Evolutionary conservation across 2,797 vertebrate genomes (phyloP).

Genomic region (Enteromius unitaeniatus): DNA sequence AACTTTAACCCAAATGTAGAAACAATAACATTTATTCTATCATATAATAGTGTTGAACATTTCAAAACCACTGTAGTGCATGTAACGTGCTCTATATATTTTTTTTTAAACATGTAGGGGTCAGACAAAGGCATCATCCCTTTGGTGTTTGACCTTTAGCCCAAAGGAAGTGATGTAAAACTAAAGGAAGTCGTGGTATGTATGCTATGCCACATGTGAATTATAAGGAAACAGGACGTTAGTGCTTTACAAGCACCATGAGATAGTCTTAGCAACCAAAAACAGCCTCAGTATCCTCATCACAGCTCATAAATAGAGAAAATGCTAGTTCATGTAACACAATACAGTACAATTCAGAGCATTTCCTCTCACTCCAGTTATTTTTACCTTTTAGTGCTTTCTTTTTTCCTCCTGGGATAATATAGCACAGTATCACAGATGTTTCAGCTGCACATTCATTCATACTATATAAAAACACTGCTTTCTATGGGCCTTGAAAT

Average conservation of each 20-base stretch:
- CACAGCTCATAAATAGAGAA: slow-evolving; percentile 31
- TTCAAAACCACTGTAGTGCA: not conserved
- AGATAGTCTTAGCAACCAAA: slow-evolving; percentile 37
- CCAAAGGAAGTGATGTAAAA: slow-evolving; percentile 42
- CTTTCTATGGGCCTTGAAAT: not conserved
- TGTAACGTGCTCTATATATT: not conserved
- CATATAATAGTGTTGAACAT: not conserved
- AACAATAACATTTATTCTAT: not conserved
- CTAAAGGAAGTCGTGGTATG: slow-evolving; percentile 45
- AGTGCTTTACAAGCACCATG: slow-evolving; percentile 25
- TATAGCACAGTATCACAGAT: slow-evolving; percentile 17
- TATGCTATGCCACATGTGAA: slow-evolving; percentile 29
- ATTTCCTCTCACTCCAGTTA: slow-evolving; percentile 19
- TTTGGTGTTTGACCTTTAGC: not conserved
- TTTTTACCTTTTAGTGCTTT: slow-evolving; percentile 27
- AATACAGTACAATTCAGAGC: slow-evolving; percentile 19
- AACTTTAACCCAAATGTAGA: not conserved
- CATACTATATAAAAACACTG: not conserved
- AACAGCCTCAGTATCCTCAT: slow-evolving; percentile 31
- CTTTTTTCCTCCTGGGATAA: slow-evolving; percentile 21
- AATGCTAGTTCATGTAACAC: slow-evolving; percentile 21
- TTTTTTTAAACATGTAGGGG: slow-evolving; percentile 30
- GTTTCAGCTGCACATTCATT: not conserved
- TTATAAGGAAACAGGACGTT: slow-evolving; percentile 47
- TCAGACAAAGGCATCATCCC: slow-evolving; percentile 15